These are phyloP conservation scores for Astyanax mexicanus DNA, from an alignment of 2,797 vertebrate species.

Conservation along the genomic window DNA sequence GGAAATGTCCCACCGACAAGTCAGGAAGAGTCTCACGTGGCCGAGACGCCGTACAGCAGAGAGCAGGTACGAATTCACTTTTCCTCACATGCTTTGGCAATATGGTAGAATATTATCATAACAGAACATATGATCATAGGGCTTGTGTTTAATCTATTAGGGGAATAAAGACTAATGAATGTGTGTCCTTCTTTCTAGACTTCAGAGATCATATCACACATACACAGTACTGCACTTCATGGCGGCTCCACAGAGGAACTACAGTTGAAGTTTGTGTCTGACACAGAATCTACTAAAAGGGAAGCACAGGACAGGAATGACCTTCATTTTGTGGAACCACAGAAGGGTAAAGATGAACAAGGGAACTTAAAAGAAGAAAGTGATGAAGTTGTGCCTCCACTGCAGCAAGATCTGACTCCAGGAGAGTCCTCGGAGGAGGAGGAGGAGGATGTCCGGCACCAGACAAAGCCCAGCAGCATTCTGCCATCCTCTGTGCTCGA, in stretches of 20 bases:
- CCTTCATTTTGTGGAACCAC: not conserved
- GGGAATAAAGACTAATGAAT: too few species aligned
- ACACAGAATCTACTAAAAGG: conserved; percentile 7
- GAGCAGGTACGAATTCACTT: conserved; percentile 59
- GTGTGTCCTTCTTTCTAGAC: conserved; percentile 7
- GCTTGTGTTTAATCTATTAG: too few species aligned
- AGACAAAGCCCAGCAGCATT: conserved; percentile 74
- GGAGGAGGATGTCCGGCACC: conserved; percentile 64
- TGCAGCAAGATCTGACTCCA: conserved; percentile 79
- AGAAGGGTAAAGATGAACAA: conserved; percentile 4
- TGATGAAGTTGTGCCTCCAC: conserved; percentile 5
- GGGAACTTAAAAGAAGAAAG: conserved; percentile 21
- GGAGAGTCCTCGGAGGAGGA: conserved; percentile 84
- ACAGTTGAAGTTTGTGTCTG: conserved; percentile 50
- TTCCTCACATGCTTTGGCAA: not conserved
- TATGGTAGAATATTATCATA: not conserved
- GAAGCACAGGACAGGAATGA: not conserved
- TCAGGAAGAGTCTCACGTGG: conserved; percentile 60
- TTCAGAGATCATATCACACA: conserved; percentile 6
- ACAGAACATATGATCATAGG: too few species aligned
- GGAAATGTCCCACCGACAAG: conserved; percentile 65
- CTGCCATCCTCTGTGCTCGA: conserved; percentile 90
- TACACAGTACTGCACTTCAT: conserved; percentile 2
- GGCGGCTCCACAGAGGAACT: conserved; percentile 31
- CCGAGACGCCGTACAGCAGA: conserved; percentile 41